These are phyloP conservation scores for Drosophila melanosoma DNA, from an alignment of 2,888 invertebrate genomes.

Conservation along the genomic window DNA sequence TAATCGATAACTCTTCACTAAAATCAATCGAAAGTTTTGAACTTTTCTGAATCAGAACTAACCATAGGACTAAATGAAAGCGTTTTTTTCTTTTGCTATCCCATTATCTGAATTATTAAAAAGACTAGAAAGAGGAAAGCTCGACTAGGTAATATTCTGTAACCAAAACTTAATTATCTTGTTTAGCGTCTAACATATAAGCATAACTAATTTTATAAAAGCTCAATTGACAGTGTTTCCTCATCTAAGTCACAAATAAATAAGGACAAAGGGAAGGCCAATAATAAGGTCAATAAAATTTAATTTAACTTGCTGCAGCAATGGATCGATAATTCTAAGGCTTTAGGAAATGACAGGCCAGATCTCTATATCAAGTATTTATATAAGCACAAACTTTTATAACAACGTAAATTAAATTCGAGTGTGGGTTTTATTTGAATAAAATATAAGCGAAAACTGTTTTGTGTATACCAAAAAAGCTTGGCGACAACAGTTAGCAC, in stretches of 20 bases:
- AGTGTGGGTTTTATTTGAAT: conserved; percentile 26
- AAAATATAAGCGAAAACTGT: conserved; percentile 37
- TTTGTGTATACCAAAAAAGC: conserved; percentile 30
- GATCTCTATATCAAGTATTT: not conserved
- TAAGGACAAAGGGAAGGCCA: not conserved
- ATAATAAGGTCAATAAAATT: not conserved
- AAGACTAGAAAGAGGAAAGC: not conserved
- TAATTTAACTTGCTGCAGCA: not conserved
- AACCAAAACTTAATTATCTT: not conserved
- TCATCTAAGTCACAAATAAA: not conserved
- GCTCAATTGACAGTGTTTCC: not conserved
- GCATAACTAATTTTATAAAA: not conserved
- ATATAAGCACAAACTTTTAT: not conserved
- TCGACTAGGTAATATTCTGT: not conserved
- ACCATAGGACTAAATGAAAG: not conserved
- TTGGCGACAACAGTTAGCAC: conserved; percentile 31
- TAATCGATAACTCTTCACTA: not conserved
- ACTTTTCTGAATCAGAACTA: not conserved
- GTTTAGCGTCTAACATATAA: not conserved
- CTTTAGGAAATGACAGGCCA: not conserved
- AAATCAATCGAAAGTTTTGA: not conserved
- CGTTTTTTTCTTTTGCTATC: not conserved
- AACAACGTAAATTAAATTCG: conserved; percentile 3
- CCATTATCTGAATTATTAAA: not conserved
- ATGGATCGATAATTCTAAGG: not conserved